Conservation (phyloP, 1,140 invertebrate genomes). For the Rhopalosiphum padi region DNA sequence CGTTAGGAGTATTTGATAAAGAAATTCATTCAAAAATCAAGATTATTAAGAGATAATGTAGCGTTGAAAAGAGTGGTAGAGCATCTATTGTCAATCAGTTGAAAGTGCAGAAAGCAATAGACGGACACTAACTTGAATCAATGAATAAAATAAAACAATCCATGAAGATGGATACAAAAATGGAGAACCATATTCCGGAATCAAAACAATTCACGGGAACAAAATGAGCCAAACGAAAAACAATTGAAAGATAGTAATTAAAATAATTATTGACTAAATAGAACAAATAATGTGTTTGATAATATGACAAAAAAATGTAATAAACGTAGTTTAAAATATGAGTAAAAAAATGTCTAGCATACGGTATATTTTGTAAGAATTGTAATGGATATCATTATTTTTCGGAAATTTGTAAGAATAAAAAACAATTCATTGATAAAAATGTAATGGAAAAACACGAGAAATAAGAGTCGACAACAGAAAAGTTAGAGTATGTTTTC, state of each 20-base stretch:
- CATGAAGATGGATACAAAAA: neutral
- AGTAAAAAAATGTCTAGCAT: neutral
- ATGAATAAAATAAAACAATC: neutral
- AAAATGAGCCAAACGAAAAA: neutral
- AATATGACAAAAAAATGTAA: neutral
- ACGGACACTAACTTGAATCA: neutral
- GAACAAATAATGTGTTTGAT: neutral
- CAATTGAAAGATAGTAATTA: neutral
- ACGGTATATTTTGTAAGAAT: neutral
- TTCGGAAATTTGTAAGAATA: neutral
- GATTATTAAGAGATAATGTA: slow-evolving; percentile 18
- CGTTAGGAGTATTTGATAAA: neutral
- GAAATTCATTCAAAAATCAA: neutral
- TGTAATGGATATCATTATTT: neutral
- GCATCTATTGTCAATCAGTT: slow-evolving; percentile 29
- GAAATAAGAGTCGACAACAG: neutral
- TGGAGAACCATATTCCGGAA: neutral
- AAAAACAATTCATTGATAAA: neutral
- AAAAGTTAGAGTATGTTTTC: neutral
- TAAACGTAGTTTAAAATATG: neutral
- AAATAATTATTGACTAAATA: neutral
- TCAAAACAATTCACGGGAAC: neutral
- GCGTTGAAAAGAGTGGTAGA: neutral
- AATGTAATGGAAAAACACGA: neutral
- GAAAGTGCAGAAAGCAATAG: neutral